phyloP scores from a whole-genome alignment of 2,888 invertebrate species.

The Lacanobia oleracea region DNA sequence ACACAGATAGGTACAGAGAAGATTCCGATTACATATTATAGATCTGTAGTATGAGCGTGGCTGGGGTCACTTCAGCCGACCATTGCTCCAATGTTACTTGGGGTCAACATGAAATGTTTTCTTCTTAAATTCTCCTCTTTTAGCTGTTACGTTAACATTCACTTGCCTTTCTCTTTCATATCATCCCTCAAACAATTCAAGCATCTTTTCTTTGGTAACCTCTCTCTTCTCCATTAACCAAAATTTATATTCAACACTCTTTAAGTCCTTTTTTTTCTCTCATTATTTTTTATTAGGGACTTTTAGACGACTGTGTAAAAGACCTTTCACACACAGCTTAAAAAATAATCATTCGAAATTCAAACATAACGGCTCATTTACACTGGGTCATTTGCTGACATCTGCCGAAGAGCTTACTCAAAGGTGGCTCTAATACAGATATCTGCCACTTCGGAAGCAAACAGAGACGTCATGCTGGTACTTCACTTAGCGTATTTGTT shows the following conservation, averaged over 20 bases:
- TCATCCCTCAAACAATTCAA: background rate
- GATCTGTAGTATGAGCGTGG: background rate
- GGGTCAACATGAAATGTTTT: background rate
- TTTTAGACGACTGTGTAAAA: too few species aligned
- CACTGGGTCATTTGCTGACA: too few species aligned
- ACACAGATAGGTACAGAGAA: constrained; percentile 29
- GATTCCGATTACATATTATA: background rate
- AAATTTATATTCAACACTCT: background rate
- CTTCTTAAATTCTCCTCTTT: background rate
- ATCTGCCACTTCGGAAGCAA: too few species aligned
- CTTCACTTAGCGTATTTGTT: too few species aligned
- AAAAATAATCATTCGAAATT: background rate
- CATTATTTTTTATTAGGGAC: too few species aligned
- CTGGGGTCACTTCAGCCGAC: background rate
- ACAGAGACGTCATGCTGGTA: too few species aligned
- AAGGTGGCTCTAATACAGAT: too few species aligned
- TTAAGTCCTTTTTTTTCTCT: too few species aligned
- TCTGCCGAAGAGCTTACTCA: too few species aligned
- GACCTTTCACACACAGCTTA: background rate
- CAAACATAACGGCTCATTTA: background rate
- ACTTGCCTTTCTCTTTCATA: background rate
- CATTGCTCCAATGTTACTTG: background rate
- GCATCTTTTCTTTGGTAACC: background rate
- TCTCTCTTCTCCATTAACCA: background rate
- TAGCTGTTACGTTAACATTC: too few species aligned